Evolutionary conservation across 2,888 invertebrate species (phyloP), one percentile per base, ranked within the genome.

Genomic region (Acanthococcus lagerstroemiae): DNA sequence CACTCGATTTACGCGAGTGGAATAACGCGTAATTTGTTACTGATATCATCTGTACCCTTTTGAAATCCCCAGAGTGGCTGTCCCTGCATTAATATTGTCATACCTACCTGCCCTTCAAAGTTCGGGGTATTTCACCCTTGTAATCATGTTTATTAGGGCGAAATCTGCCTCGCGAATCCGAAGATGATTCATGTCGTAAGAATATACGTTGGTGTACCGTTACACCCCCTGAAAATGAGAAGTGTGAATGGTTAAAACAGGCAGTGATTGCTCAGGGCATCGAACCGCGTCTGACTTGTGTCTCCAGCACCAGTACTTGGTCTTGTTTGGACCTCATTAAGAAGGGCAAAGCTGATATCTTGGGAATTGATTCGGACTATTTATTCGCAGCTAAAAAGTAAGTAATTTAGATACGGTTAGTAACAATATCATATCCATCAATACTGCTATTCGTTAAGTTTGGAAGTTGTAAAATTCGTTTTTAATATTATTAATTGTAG

Each of bases 341-440:
- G 22, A 76, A 78, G 2, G 73, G 76, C 2, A 72, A 75, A 4
- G 80, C 82, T 0, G 85, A 86, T 70, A 79, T 86, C 69, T 79
- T 83, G 12, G 79, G 81, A 0, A 78, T 82, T 3, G 82, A 83
- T 19, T 81, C 84, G 0, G 83, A 84, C 72, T 83, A 82, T 67
- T 85, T 85, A 67, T 83, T 80, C 69, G 71, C 84, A 22, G 83
- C 84, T 0, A 79, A 84, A 73, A 78, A 78, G 85, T 84, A 72
- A 79, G n/a, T n/a, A n/a, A n/a, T n/a, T n/a, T n/a, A 24, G 25
- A 45, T 7, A 50, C 6, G 7, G 12, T 9, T 37, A 37, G 37
- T 37, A 37, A 37, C 7, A 37, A 9, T 37, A n/a, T n/a, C n/a
- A n/a, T n/a, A n/a, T n/a, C n/a, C n/a, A n/a, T n/a, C n/a, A n/a